Evolutionary conservation across 2,888 invertebrate species (phyloP).

Genomic region (Euclidia mi): DNA sequence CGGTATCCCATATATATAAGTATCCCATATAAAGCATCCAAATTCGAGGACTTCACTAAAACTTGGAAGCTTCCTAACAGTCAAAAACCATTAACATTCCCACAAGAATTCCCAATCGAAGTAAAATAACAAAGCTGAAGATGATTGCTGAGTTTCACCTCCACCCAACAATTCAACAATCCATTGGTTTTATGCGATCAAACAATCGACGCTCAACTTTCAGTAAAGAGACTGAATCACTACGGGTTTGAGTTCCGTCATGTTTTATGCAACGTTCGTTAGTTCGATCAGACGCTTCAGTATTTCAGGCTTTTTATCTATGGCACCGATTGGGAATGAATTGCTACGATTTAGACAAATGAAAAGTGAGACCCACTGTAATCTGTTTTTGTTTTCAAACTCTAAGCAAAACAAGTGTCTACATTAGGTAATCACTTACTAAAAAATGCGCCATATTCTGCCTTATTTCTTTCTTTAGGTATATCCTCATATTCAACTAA

Average conservation of each 20-base stretch:
- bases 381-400: too few species aligned
- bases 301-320: slow-evolving; percentile 17
- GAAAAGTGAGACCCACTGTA: too few species aligned
- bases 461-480: too few species aligned
- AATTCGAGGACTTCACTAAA: not conserved
- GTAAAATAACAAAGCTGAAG: slow-evolving; percentile 22
- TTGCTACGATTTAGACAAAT: not conserved
- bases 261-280: slow-evolving; percentile 61
- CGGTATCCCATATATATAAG: too few species aligned
- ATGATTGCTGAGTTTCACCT: slow-evolving; percentile 28
- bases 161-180: slow-evolving; percentile 27
- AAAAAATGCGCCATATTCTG: too few species aligned
- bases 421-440: too few species aligned
- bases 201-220: slow-evolving; percentile 48
- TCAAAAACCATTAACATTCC: slow-evolving; percentile 15
- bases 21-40: too few species aligned
- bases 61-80: slow-evolving; percentile 7
- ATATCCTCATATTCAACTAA: too few species aligned
- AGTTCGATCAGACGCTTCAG: slow-evolving; percentile 37
- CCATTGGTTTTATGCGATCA: slow-evolving; percentile 47
- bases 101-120: slow-evolving; percentile 20
- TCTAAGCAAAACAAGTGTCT: too few species aligned
- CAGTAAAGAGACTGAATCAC: slow-evolving; percentile 39
- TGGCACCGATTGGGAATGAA: not conserved
- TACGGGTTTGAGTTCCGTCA: slow-evolving; percentile 48